Evolutionary conservation across 2,888 invertebrate genomes (phyloP).

Genomic region (Griposia aprilina): DNA sequence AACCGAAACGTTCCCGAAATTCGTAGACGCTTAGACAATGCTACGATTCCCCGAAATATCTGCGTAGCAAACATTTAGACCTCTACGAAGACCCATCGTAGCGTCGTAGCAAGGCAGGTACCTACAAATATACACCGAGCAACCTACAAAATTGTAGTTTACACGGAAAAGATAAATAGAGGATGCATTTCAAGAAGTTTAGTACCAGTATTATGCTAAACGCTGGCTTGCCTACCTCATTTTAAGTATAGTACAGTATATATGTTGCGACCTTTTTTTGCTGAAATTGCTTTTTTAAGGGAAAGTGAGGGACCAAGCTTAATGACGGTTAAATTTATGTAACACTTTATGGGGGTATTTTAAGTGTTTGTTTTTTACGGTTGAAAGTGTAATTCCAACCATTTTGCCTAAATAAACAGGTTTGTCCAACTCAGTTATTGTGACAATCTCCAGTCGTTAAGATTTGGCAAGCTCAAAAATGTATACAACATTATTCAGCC

Average conservation of each 20-base stretch:
- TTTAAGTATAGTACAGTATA: slow-evolving; percentile 32
- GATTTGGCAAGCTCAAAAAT: neutral
- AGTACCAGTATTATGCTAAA: slow-evolving; percentile 32
- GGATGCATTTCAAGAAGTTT: slow-evolving; percentile 38
- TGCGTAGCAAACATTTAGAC: slow-evolving; percentile 16
- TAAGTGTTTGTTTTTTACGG: slow-evolving; percentile 21
- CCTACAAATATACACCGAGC: neutral
- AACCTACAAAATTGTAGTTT: slow-evolving; percentile 9
- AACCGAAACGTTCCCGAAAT: neutral
- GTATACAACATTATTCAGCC: too few species aligned
- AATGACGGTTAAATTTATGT: slow-evolving; percentile 42
- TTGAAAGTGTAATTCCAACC: neutral
- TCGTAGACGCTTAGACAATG: slow-evolving; percentile 21
- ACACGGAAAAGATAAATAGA: neutral
- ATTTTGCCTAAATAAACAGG: slow-evolving; percentile 10
- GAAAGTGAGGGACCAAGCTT: slow-evolving; percentile 21
- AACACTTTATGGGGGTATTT: slow-evolving; percentile 17
- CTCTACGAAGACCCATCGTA: slow-evolving; percentile 2
- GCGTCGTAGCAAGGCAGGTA: neutral
- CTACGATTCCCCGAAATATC: slow-evolving; percentile 25
- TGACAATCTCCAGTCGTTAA: neutral
- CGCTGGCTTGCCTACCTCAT: slow-evolving; percentile 22
- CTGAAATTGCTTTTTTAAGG: slow-evolving; percentile 35
- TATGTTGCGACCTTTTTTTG: slow-evolving; percentile 47
- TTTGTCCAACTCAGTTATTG: neutral